These are phyloP conservation scores for Acridotheres tristis DNA, from an alignment of 2,797 vertebrate genomes.

Conservation along the genomic window DNA sequence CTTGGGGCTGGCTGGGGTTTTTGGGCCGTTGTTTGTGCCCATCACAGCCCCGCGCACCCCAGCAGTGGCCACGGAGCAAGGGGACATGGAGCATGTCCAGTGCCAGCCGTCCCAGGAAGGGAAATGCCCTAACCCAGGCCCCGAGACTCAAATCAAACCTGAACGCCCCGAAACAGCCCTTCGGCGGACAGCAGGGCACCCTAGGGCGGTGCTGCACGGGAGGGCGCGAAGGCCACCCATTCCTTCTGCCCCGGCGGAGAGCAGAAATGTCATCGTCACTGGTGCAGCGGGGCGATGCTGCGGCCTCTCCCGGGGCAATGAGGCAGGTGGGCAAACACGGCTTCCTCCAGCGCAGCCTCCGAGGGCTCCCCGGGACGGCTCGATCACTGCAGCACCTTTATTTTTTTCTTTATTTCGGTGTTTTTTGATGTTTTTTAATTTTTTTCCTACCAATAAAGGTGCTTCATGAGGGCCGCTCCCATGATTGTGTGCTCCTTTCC, in stretches of 20 bases:
- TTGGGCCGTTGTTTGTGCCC: accelerated
- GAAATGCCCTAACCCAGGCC: neutral
- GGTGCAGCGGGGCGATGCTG: neutral
- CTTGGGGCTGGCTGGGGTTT: accelerated
- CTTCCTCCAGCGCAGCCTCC: neutral
- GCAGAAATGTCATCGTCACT: neutral
- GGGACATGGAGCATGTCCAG: accelerated
- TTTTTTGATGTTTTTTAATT: neutral
- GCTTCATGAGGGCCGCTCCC: neutral
- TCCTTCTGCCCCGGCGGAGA: neutral
- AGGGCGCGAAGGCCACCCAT: neutral
- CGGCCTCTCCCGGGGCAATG: neutral
- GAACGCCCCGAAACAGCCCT: neutral
- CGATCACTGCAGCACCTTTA: neutral
- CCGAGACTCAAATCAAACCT: neutral
- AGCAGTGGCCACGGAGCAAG: neutral
- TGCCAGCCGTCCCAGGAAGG: accelerated
- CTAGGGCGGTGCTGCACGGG: neutral
- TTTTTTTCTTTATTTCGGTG: neutral
- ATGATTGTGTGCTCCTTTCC: neutral
- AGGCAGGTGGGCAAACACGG: neutral
- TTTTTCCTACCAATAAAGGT: neutral
- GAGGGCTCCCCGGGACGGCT: accelerated
- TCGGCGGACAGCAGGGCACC: neutral
- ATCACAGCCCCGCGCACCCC: accelerated